phyloP scores from a whole-genome alignment of 2,888 invertebrate genomes.

The Diaperis boleti region DNA sequence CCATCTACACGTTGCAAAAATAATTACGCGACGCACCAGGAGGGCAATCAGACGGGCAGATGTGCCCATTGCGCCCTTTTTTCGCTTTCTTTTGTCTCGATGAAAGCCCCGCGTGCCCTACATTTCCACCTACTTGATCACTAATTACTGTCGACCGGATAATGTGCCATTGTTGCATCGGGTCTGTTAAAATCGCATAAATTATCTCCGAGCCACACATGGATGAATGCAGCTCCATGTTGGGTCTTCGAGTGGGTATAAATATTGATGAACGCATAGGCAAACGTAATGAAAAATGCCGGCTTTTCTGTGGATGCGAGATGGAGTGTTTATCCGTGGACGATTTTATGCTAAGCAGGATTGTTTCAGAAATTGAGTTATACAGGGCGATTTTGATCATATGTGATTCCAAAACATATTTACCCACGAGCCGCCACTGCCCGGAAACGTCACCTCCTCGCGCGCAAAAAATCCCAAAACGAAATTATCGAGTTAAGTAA shows the following conservation, averaged over 20 bases:
- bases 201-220: slow-evolving; percentile 57
- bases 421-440: too few species aligned
- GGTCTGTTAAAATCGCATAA: slow-evolving; percentile 66
- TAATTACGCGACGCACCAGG: slow-evolving; percentile 20
- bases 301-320: neutral
- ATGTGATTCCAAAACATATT: too few species aligned
- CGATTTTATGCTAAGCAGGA: too few species aligned
- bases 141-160: slow-evolving; percentile 65
- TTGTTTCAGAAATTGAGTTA: too few species aligned
- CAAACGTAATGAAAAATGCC: slow-evolving; percentile 5
- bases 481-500: slow-evolving; percentile 38
- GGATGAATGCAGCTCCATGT: neutral
- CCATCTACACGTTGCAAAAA: slow-evolving; percentile 28
- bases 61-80: slow-evolving; percentile 60
- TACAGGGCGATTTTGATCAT: too few species aligned
- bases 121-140: slow-evolving; percentile 67
- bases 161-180: slow-evolving; percentile 61
- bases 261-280: slow-evolving; percentile 26
- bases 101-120: slow-evolving; percentile 62
- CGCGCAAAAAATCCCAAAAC: slow-evolving; percentile 26
- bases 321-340: neutral
- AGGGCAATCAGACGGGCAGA: slow-evolving; percentile 58
- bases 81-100: slow-evolving; percentile 63
- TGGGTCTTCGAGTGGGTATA: slow-evolving; percentile 17
- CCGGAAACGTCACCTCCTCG: too few species aligned